These are phyloP conservation scores for Esox masquinongy DNA, from an alignment of 2,797 vertebrate genomes.

Conservation along the genomic window DNA sequence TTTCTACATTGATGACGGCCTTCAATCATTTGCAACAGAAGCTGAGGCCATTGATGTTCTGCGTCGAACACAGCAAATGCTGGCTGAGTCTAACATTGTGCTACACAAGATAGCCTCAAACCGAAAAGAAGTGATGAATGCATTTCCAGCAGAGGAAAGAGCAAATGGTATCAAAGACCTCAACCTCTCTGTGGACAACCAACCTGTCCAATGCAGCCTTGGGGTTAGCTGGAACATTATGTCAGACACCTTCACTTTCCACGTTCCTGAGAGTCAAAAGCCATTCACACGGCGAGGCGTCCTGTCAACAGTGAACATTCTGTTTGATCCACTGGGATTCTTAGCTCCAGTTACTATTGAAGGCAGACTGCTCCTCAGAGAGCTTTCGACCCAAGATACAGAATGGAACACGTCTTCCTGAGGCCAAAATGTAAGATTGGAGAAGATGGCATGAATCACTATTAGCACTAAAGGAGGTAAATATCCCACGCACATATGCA, in stretches of 20 bases:
- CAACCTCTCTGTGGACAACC: not conserved
- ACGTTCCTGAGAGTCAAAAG: not conserved
- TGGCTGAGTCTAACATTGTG: not conserved
- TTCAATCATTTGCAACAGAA: conserved; percentile 10
- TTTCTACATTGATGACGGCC: conserved; percentile 11
- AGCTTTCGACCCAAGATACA: not conserved
- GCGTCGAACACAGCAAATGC: not conserved
- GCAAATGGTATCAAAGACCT: conserved; percentile 20
- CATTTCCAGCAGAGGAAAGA: conserved; percentile 13
- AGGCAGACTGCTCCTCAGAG: conserved; percentile 3
- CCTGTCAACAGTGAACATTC: not conserved
- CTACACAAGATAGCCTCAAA: conserved; percentile 23
- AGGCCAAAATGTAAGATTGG: conserved; percentile 9
- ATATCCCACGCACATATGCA: not conserved
- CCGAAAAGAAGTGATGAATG: conserved; percentile 8
- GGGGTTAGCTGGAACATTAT: conserved; percentile 18
- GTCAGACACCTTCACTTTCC: conserved; percentile 19
- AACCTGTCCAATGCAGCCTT: conserved; percentile 11
- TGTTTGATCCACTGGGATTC: not conserved
- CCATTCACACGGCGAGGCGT: not conserved
- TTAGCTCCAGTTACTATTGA: too few relatives aligned
- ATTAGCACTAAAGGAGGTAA: not conserved
- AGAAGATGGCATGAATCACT: conserved; percentile 15
- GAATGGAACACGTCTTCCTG: conserved; percentile 14
- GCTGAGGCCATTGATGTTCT: conserved; percentile 9